Percentiles rank a stretch among this genome's conserved stretches.
These are phyloP conservation scores for Caretta caretta DNA, from an alignment of 2,113 vertebrate genomes.

Conservation along the genomic window DNA sequence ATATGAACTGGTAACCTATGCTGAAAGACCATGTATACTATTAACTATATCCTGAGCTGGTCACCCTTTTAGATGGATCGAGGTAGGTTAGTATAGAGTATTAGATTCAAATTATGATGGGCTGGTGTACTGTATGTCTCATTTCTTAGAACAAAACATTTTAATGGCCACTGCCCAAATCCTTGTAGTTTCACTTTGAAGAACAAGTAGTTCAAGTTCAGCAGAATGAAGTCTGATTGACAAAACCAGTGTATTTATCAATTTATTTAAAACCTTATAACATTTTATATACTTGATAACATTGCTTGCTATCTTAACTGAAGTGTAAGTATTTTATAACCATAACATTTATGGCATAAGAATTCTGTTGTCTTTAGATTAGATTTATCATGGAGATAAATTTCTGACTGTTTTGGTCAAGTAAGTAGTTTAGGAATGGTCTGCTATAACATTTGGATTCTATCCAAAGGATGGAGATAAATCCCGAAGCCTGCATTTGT, in stretches of 20 bases:
- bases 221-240: conserved; percentile 24
- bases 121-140: background rate
- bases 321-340: background rate
- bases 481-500: background rate
- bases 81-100: background rate
- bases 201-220: conserved; percentile 24
- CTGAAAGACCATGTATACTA: background rate
- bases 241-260: conserved; percentile 8
- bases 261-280: conserved; percentile 34
- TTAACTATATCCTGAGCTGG: background rate
- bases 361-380: conserved; percentile 40
- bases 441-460: background rate
- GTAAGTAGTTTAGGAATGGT: conserved; percentile 9
- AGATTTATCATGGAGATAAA: conserved; percentile 40
- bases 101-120: background rate
- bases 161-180: background rate
- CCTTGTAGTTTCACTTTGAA: background rate
- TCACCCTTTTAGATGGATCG: background rate
- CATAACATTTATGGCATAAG: conserved; percentile 2
- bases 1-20: background rate
- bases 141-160: conserved; percentile 13
- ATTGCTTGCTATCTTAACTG: conserved; percentile 48
- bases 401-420: background rate
- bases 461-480: background rate
- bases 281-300: conserved; percentile 25